Evolutionary conservation across 2,797 vertebrate genomes (phyloP).

Genomic region (Notolepis coatsorum): DNA sequence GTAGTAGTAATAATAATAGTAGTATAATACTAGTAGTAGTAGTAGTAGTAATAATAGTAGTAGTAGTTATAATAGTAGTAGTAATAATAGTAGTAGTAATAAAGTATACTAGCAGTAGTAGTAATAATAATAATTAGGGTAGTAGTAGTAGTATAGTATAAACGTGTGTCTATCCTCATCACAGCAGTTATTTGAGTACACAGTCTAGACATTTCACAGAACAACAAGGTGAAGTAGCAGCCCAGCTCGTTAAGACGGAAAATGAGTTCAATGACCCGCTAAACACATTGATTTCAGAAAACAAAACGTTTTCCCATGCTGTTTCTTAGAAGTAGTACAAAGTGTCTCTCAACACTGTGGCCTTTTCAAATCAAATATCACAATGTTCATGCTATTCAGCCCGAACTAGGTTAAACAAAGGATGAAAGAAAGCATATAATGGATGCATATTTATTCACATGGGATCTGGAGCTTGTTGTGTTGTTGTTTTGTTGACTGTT

Average conservation of each 20-base stretch:
- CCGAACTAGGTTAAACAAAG: slow-evolving; percentile 3
- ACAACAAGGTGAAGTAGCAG: slow-evolving; percentile 41
- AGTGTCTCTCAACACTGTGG: slow-evolving; percentile 3
- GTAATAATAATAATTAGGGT: no score
- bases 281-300: slow-evolving; percentile 46
- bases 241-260: slow-evolving; percentile 57
- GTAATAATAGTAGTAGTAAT: no score
- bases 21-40: no score
- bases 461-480: not conserved
- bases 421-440: not conserved
- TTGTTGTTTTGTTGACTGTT: slow-evolving; percentile 29
- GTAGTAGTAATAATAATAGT: no score
- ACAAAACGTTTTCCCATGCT: slow-evolving; percentile 28
- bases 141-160: no score
- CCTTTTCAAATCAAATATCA: not conserved
- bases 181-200: slow-evolving; percentile 19
- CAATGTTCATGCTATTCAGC: not conserved
- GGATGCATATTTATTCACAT: not conserved
- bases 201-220: slow-evolving; percentile 25
- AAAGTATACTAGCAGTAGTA: no score
- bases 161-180: slow-evolving; percentile 1
- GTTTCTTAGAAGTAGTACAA: not conserved
- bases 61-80: no score
- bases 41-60: no score
- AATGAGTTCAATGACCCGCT: slow-evolving; percentile 52